These are phyloP conservation scores for Melanotaenia parkinsoni DNA, from an alignment of 2,797 vertebrate species.

Conservation along the genomic window DNA sequence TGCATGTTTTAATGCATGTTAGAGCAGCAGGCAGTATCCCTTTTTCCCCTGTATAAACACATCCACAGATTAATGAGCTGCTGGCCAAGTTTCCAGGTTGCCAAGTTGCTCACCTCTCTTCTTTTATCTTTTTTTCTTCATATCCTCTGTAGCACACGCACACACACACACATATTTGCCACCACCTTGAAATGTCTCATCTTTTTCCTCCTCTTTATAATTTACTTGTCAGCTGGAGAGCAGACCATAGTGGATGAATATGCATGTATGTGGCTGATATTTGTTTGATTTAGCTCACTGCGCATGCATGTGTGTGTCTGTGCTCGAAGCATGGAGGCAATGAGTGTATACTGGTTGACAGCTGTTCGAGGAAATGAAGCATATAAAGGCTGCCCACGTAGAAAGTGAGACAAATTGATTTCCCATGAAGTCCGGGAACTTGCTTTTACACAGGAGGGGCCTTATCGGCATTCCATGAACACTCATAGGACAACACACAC, in stretches of 20 bases:
- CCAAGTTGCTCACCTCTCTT: slow-evolving; percentile 21
- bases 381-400: slow-evolving; percentile 66
- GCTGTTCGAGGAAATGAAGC: slow-evolving; percentile 61
- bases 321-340: slow-evolving; percentile 22
- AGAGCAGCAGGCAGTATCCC: slow-evolving; percentile 13
- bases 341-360: slow-evolving; percentile 46
- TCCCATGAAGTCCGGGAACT: slow-evolving; percentile 66
- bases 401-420: slow-evolving; percentile 75
- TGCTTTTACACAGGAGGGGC: slow-evolving; percentile 37
- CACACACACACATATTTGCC: slow-evolving; percentile 9
- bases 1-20: slow-evolving; percentile 6
- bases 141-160: slow-evolving; percentile 3
- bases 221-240: slow-evolving; percentile 59
- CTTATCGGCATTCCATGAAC: slow-evolving; percentile 54
- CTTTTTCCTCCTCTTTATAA: slow-evolving; percentile 40
- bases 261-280: slow-evolving; percentile 40
- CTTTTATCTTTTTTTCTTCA: slow-evolving; percentile 14
- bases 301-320: slow-evolving; percentile 11
- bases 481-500: slow-evolving; percentile 8
- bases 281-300: slow-evolving; percentile 42
- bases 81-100: slow-evolving; percentile 48
- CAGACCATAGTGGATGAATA: slow-evolving; percentile 42
- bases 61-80: slow-evolving; percentile 73
- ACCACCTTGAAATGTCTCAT: slow-evolving; percentile 39
- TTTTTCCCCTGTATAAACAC: slow-evolving; percentile 40